Evolutionary conservation across 2,113 vertebrate genomes (phyloP).

Genomic region (Dasypus novemcinctus): DNA sequence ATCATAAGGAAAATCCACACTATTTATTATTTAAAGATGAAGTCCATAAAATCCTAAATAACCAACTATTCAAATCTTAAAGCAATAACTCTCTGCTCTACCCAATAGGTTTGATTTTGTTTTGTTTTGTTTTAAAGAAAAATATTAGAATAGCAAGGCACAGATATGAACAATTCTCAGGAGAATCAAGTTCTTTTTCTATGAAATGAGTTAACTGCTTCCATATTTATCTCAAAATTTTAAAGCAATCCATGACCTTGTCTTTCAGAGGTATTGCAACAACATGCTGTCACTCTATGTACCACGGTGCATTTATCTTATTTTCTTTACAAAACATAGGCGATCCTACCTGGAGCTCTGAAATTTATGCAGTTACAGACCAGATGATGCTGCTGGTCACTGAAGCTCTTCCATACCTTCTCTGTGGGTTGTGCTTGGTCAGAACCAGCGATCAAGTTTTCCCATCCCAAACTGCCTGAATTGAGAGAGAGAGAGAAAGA

Average conservation of each 20-base stretch:
- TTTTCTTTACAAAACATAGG: constrained; percentile 49
- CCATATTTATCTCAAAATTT: constrained; percentile 62
- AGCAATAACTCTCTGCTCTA: constrained; percentile 79
- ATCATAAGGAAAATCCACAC: constrained; percentile 59
- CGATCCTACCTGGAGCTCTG: constrained; percentile 83
- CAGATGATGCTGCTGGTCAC: constrained; percentile 61
- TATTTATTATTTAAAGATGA: constrained; percentile 69
- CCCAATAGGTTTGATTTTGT: constrained; percentile 74
- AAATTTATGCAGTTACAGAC: constrained; percentile 77
- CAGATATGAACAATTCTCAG: constrained; percentile 54
- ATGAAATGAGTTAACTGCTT: constrained; percentile 68
- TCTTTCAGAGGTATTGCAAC: constrained; percentile 64
- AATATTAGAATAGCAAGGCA: constrained; percentile 65
- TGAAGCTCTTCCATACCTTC: constrained; percentile 71
- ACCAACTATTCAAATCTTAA: constrained; percentile 63
- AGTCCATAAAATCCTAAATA: constrained; percentile 69
- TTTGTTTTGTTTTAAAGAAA: constrained; percentile 47
- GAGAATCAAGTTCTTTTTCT: constrained; percentile 69
- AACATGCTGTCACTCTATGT: constrained; percentile 29
- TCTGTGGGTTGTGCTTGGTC: constrained; percentile 46
- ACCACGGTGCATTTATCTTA: constrained; percentile 39
- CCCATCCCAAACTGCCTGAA: constrained; percentile 63
- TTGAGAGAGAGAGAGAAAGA: background rate
- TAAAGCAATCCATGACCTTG: constrained; percentile 42
- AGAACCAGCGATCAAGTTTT: constrained; percentile 72